These are phyloP conservation scores for Tenthredo notha DNA, from an alignment of 2,888 invertebrate species.

Conservation along the genomic window DNA sequence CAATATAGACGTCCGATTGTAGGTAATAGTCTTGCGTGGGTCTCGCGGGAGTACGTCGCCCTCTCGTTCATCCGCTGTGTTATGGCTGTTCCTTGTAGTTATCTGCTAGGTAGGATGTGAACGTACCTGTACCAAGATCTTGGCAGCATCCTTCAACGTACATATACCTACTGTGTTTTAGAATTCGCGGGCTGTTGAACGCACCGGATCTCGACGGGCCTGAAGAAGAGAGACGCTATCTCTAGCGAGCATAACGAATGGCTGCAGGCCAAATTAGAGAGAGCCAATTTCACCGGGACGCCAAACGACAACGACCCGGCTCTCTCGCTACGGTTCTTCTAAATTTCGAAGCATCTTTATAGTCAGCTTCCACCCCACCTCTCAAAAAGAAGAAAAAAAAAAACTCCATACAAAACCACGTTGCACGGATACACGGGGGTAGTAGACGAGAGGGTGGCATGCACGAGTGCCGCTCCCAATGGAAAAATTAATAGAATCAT, in stretches of 20 bases:
- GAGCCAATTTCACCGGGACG: slow-evolving; percentile 53
- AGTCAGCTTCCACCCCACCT: slow-evolving; percentile 26
- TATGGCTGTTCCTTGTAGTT: slow-evolving; percentile 53
- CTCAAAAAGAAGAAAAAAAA: slow-evolving; percentile 53
- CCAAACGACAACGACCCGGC: slow-evolving; percentile 46
- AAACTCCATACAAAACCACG: slow-evolving; percentile 22
- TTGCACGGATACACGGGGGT: slow-evolving; percentile 29
- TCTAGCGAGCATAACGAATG: slow-evolving; percentile 51
- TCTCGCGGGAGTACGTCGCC: slow-evolving; percentile 59
- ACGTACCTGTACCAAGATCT: slow-evolving; percentile 27
- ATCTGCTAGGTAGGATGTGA: slow-evolving; percentile 59
- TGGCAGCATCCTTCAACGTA: not conserved
- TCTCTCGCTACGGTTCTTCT: slow-evolving; percentile 41
- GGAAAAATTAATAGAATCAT: slow-evolving; percentile 78
- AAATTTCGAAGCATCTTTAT: slow-evolving; percentile 62
- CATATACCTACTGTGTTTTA: not conserved
- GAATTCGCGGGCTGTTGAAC: slow-evolving; percentile 28
- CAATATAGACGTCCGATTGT: slow-evolving; percentile 60
- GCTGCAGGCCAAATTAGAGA: slow-evolving; percentile 51
- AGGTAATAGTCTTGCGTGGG: slow-evolving; percentile 62
- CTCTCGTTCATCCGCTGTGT: slow-evolving; percentile 58
- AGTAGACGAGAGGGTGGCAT: slow-evolving; percentile 68
- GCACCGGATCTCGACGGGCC: slow-evolving; percentile 17
- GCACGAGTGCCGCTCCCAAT: slow-evolving; percentile 76
- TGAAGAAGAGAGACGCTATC: slow-evolving; percentile 31